A percentile compares a stretch with the other conserved stretches of the same genome.
Evolutionary conservation across 2,888 invertebrate genomes (phyloP).

Genomic region (Pammene fasciana): DNA sequence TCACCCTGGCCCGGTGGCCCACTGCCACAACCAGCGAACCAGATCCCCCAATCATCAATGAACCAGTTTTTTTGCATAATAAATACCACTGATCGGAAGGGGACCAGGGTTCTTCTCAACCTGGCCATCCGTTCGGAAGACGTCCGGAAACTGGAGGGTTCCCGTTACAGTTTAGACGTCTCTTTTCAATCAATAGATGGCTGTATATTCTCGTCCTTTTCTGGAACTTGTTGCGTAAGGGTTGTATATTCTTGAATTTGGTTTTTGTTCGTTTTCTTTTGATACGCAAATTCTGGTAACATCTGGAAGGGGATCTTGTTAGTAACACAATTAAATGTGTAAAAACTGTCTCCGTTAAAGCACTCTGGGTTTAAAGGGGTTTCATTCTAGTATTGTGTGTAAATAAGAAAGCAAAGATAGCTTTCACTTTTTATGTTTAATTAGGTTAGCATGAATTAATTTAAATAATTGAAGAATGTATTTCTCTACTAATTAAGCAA

Average conservation of each 20-base stretch:
- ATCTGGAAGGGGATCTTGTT: conserved; percentile 48
- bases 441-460: not conserved
- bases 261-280: conserved; percentile 47
- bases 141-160: conserved; percentile 66
- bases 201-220: conserved; percentile 50
- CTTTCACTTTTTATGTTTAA: not conserved
- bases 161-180: conserved; percentile 66
- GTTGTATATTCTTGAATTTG: conserved; percentile 53
- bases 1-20: conserved; percentile 68
- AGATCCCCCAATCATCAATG: conserved; percentile 53
- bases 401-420: not conserved
- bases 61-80: conserved; percentile 47
- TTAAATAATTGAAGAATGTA: too few species aligned
- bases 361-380: not conserved
- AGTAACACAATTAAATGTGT: not conserved
- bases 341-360: conserved; percentile 14
- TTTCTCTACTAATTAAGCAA: too few species aligned
- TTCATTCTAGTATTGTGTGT: not conserved
- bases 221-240: conserved; percentile 62
- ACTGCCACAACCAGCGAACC: conserved; percentile 55
- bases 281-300: conserved; percentile 51
- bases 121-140: conserved; percentile 64
- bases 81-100: conserved; percentile 47
- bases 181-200: conserved; percentile 49
- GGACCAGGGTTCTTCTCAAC: conserved; percentile 60